Conservation (phyloP, 1,140 invertebrate genomes). For the Pseudomyrmex sp. region DNA sequence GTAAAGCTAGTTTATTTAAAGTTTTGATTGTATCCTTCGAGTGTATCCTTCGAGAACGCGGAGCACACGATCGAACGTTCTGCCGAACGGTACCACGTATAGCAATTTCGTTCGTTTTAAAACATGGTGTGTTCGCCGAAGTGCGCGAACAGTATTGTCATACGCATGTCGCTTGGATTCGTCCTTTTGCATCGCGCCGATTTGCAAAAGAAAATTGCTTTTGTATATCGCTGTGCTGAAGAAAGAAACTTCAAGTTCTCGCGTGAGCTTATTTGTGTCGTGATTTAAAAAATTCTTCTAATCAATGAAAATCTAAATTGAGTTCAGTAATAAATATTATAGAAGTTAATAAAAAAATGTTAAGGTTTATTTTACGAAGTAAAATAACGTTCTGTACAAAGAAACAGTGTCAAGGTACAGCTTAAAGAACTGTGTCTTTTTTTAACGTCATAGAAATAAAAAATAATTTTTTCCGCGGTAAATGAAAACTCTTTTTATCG, state of each 20-base stretch:
- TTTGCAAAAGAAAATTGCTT: not conserved
- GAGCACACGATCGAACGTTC: not conserved
- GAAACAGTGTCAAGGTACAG: not conserved
- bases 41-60: constrained; percentile 5
- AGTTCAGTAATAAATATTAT: not conserved
- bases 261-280: not conserved
- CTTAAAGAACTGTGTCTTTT: too few relatives aligned
- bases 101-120: constrained; percentile 18
- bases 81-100: not conserved
- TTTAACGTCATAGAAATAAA: not conserved
- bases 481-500: not conserved
- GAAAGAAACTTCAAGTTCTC: not conserved
- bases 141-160: not conserved
- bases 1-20: too few relatives aligned
- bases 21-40: constrained; percentile 8
- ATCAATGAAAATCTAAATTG: not conserved
- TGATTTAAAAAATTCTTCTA: not conserved
- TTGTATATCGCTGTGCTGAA: not conserved
- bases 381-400: not conserved
- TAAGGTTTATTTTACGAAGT: not conserved
- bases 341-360: not conserved
- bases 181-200: not conserved
- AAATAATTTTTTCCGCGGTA: not conserved
- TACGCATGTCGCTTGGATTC: constrained; percentile 8
- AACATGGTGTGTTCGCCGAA: constrained; percentile 8